Evolutionary conservation across 2,888 invertebrate genomes (phyloP).

Genomic region (Drosophila prolongata): DNA sequence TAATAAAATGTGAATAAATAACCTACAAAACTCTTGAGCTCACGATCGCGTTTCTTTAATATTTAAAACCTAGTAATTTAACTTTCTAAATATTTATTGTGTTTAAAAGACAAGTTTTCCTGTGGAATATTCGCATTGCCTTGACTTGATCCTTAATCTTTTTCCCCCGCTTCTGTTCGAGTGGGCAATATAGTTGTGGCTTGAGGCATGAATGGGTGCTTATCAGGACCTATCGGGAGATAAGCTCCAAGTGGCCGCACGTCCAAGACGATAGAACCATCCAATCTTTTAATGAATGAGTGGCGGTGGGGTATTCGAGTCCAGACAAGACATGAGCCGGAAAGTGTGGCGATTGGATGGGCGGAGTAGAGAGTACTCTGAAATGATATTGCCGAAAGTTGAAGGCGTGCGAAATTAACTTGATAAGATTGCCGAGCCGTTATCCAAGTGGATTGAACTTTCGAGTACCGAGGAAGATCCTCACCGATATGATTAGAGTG

Average conservation of each 20-base stretch:
- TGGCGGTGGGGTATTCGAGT: not conserved
- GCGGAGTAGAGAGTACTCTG: conserved; percentile 5
- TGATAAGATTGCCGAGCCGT: conserved; percentile 19
- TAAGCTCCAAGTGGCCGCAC: conserved; percentile 15
- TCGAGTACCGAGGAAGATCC: conserved; percentile 15
- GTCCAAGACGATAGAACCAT: not conserved
- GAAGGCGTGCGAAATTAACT: conserved; percentile 15
- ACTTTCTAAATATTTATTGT: no score
- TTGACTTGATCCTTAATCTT: not conserved
- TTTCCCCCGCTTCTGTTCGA: not conserved
- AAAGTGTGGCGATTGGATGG: conserved; percentile 7
- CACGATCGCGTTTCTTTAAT: no score
- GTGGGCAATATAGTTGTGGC: conserved; percentile 3
- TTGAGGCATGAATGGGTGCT: conserved; percentile 13
- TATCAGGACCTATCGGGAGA: conserved; percentile 23
- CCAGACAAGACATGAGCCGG: conserved; percentile 20
- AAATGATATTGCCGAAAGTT: not conserved
- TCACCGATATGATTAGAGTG: conserved; percentile 6
- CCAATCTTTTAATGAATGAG: conserved; percentile 30
- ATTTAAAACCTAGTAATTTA: no score
- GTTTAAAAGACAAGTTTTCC: no score
- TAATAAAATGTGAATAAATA: no score
- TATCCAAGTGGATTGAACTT: conserved; percentile 27
- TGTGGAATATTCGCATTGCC: not conserved
- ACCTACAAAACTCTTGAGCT: no score